Evolutionary conservation across 2,113 vertebrate genomes (phyloP).

Genomic region (Ictalurus furcatus): DNA sequence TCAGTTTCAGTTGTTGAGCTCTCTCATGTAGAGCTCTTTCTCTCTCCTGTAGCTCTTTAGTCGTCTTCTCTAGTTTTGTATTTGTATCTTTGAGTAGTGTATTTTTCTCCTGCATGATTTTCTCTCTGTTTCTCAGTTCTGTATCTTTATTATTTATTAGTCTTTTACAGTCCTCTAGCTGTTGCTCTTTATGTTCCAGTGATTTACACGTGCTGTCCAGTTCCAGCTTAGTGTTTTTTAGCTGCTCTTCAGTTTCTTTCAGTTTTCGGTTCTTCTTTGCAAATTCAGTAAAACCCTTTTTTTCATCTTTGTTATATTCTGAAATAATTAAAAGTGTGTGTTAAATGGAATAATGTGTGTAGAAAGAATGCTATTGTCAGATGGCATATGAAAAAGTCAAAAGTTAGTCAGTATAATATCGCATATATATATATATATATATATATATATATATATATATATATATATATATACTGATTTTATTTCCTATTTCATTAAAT

Average conservation of each 20-base stretch:
- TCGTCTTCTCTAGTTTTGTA: neutral
- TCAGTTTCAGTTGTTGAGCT: neutral
- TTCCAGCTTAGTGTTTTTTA: neutral
- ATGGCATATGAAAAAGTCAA: too few relatives aligned
- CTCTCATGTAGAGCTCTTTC: neutral
- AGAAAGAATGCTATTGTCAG: too few relatives aligned
- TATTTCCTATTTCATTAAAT: too few relatives aligned
- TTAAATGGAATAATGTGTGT: neutral
- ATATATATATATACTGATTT: too few relatives aligned
- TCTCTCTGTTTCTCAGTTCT: neutral
- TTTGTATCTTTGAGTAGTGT: neutral
- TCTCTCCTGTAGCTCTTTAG: conserved; percentile 3
- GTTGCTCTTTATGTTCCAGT: neutral
- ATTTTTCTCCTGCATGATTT: neutral
- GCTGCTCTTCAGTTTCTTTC: neutral
- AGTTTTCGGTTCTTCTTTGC: neutral
- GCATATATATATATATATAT: too few relatives aligned
- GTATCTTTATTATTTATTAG: neutral
- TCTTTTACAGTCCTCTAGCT: neutral
- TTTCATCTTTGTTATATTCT: neutral
- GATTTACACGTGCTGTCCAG: neutral
- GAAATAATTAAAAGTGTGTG: neutral
- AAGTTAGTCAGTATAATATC: too few relatives aligned
- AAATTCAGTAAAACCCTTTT: neutral
- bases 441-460: too few relatives aligned